These are phyloP conservation scores for Palythoa heliodiscus DNA, from an alignment of 92 coral and sea anemone genomes.

Conservation along the genomic window DNA sequence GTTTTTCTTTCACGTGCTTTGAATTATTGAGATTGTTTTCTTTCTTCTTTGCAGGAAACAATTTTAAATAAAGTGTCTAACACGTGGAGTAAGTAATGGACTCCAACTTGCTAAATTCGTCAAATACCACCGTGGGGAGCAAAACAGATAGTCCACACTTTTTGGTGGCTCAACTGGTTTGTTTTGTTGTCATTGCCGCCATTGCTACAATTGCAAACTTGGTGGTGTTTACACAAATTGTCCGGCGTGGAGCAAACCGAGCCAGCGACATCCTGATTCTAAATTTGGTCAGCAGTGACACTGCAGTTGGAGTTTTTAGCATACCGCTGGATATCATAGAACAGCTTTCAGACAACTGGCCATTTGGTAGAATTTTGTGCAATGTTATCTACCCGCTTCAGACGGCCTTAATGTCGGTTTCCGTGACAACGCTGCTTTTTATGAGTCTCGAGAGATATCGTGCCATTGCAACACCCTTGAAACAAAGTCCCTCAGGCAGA, in stretches of 20 bases:
- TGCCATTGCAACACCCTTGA: constrained; percentile 65
- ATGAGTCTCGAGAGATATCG: constrained; percentile 71
- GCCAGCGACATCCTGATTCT: constrained; percentile 64
- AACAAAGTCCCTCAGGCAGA: constrained; percentile 42
- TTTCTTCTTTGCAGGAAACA: not conserved
- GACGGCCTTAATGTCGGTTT: constrained; percentile 59
- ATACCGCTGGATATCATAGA: constrained; percentile 65
- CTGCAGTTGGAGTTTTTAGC: constrained; percentile 56
- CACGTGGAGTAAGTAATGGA: constrained; percentile 6
- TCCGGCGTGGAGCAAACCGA: constrained; percentile 42
- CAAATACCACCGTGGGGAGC: not conserved
- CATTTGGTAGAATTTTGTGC: constrained; percentile 64
- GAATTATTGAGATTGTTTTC: not conserved
- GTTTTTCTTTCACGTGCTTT: not conserved
- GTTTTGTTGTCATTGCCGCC: constrained; percentile 35
- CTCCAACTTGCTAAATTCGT: not conserved
- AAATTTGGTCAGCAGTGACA: constrained; percentile 66
- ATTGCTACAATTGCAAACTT: constrained; percentile 17
- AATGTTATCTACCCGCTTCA: constrained; percentile 66
- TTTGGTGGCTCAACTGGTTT: constrained; percentile 30
- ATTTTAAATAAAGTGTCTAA: not conserved
- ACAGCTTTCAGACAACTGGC: constrained; percentile 53
- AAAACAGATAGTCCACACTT: not conserved
- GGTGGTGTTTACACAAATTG: constrained; percentile 10
- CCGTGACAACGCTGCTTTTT: constrained; percentile 56